Conservation (phyloP, 2,888 invertebrate species). For the Romanomermis culicivorax region DNA sequence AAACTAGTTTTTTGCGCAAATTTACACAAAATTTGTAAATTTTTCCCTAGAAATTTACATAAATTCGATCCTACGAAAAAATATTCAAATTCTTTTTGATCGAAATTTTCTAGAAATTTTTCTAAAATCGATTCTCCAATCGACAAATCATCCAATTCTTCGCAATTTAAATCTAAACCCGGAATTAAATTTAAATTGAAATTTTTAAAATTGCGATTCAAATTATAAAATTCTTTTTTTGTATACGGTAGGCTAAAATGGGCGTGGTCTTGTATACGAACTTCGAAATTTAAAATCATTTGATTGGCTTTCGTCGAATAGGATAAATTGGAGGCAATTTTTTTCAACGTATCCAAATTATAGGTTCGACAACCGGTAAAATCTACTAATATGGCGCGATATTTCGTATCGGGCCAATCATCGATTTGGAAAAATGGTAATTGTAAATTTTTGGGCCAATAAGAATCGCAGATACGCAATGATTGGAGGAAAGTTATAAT, state of each 20-base stretch:
- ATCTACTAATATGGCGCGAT: constrained; percentile 41
- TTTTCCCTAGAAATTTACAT: too few species aligned
- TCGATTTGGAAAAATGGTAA: neutral
- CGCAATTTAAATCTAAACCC: constrained; percentile 22
- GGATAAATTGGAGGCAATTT: constrained; percentile 18
- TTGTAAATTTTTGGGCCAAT: constrained; percentile 14
- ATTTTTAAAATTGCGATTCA: constrained; percentile 15
- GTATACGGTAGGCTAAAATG: constrained; percentile 18
- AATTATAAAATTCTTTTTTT: constrained; percentile 21
- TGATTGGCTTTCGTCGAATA: constrained; percentile 21
- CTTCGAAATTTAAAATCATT: constrained; percentile 22
- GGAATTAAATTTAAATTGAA: constrained; percentile 17
- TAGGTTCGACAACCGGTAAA: constrained; percentile 29
- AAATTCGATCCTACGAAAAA: too few species aligned
- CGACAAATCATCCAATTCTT: constrained; percentile 16
- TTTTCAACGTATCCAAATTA: constrained; percentile 19
- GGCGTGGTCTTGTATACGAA: constrained; percentile 6
- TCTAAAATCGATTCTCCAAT: too few species aligned
- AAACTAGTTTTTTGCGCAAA: too few species aligned
- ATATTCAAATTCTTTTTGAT: too few species aligned
- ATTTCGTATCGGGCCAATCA: constrained; percentile 39
- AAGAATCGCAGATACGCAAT: neutral
- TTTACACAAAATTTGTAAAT: too few species aligned
- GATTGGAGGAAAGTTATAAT: neutral
- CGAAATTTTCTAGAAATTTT: too few species aligned